Conservation (phyloP, 92 coral and sea anemone genomes). For the Siderastrea radians region DNA sequence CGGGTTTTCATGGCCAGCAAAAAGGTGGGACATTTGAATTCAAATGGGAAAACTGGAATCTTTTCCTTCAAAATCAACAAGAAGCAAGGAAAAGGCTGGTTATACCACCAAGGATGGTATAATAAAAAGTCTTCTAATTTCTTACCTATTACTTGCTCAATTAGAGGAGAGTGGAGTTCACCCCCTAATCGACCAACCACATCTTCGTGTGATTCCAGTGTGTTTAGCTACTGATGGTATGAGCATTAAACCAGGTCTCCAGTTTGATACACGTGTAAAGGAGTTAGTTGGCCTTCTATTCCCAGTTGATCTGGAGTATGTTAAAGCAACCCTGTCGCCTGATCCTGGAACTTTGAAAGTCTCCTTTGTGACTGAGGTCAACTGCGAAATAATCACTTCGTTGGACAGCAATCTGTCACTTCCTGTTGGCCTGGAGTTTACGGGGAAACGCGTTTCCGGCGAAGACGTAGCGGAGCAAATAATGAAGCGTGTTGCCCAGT, state of each 20-base stretch:
- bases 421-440: conserved; percentile 24
- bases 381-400: conserved; percentile 3
- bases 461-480: conserved; percentile 27
- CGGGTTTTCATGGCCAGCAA: conserved; percentile 31
- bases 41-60: conserved; percentile 34
- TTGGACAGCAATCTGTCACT: conserved; percentile 7
- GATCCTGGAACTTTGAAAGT: conserved; percentile 16
- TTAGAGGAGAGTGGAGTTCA: conserved; percentile 39
- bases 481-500: conserved; percentile 24
- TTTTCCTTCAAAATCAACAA: conserved; percentile 30
- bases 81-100: conserved; percentile 30
- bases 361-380: conserved; percentile 21
- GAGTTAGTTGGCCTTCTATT: conserved; percentile 46
- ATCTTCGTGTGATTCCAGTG: conserved; percentile 35
- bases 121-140: conserved; percentile 27
- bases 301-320: conserved; percentile 36
- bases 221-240: conserved; percentile 48
- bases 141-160: conserved; percentile 26
- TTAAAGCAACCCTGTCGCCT: conserved; percentile 31
- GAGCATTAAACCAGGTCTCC: conserved; percentile 42
- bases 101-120: conserved; percentile 20
- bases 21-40: conserved; percentile 29
- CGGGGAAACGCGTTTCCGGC: conserved; percentile 30
- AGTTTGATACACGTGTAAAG: conserved; percentile 47
- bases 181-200: conserved; percentile 20